These are phyloP conservation scores for Cheilosia vernalis DNA, from an alignment of 2,888 invertebrate species.

Conservation along the genomic window DNA sequence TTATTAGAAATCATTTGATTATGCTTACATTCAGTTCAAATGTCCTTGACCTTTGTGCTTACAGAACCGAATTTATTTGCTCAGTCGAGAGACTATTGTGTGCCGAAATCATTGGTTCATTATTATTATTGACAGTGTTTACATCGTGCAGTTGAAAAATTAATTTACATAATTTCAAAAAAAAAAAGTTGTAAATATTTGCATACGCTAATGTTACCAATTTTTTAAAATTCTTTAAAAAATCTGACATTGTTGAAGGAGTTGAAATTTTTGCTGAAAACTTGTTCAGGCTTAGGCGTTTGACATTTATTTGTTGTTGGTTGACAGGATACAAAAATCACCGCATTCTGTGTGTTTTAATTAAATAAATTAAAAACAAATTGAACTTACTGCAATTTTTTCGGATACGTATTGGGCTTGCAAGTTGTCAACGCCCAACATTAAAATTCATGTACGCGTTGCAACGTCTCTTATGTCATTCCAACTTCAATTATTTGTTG, in stretches of 20 bases:
- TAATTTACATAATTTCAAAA: too few species aligned
- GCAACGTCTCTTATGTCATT: too few species aligned
- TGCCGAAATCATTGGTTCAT: neutral
- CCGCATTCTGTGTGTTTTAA: too few species aligned
- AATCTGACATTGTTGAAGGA: too few species aligned
- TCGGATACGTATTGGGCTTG: too few species aligned
- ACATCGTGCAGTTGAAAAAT: neutral
- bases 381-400: too few species aligned
- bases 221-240: too few species aligned
- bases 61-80: neutral
- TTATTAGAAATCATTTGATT: neutral
- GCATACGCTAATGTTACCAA: too few species aligned
- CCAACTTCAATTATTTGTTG: too few species aligned
- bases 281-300: neutral
- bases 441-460: too few species aligned
- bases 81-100: neutral
- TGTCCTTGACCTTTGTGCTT: conserved; percentile 24
- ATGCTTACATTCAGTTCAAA: conserved; percentile 15
- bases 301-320: neutral
- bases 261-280: neutral
- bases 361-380: too few species aligned
- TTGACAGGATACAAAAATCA: neutral
- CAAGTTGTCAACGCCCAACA: too few species aligned
- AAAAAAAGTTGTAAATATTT: neutral
- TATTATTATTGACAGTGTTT: conserved; percentile 16